Percentiles rank a stretch among this genome's conserved stretches.
phyloP scores from a whole-genome alignment of 1,140 invertebrate species.

The Lordiphosa collinella region DNA sequence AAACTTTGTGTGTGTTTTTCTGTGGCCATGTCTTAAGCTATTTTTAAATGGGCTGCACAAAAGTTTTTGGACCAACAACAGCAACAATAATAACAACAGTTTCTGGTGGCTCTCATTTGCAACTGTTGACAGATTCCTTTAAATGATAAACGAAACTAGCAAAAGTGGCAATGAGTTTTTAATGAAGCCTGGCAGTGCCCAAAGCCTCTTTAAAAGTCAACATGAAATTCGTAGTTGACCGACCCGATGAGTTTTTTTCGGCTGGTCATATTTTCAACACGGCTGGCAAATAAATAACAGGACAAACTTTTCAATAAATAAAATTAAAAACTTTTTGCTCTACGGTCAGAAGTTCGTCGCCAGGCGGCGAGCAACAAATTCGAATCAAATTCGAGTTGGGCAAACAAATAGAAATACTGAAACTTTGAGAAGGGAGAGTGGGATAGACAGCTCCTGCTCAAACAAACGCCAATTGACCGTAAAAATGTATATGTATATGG shows the following conservation, averaged over 20 bases:
- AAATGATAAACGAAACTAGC: slow-evolving; percentile 60
- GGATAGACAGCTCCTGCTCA: slow-evolving; percentile 22
- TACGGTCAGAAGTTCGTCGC: slow-evolving; percentile 66
- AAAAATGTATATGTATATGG: slow-evolving; percentile 65
- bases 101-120: slow-evolving; percentile 24
- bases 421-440: slow-evolving; percentile 1
- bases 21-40: slow-evolving; percentile 65
- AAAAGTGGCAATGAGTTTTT: slow-evolving; percentile 71
- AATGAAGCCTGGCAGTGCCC: slow-evolving; percentile 50
- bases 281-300: slow-evolving; percentile 72
- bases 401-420: slow-evolving; percentile 48
- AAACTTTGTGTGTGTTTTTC: slow-evolving; percentile 34
- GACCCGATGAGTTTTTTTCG: slow-evolving; percentile 27
- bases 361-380: slow-evolving; percentile 35
- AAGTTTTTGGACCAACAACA: slow-evolving; percentile 22
- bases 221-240: slow-evolving; percentile 28
- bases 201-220: slow-evolving; percentile 26
- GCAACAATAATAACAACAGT: slow-evolving; percentile 27
- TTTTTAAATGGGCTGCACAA: slow-evolving; percentile 65
- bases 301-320: slow-evolving; percentile 77
- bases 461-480: slow-evolving; percentile 74
- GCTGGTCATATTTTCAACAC: slow-evolving; percentile 69
- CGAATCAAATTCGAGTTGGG: slow-evolving; percentile 63
- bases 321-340: slow-evolving; percentile 71
- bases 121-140: slow-evolving; percentile 58